Evolutionary conservation across 2,888 invertebrate species (phyloP).

Genomic region (Hirtodrosophila histrioides): DNA sequence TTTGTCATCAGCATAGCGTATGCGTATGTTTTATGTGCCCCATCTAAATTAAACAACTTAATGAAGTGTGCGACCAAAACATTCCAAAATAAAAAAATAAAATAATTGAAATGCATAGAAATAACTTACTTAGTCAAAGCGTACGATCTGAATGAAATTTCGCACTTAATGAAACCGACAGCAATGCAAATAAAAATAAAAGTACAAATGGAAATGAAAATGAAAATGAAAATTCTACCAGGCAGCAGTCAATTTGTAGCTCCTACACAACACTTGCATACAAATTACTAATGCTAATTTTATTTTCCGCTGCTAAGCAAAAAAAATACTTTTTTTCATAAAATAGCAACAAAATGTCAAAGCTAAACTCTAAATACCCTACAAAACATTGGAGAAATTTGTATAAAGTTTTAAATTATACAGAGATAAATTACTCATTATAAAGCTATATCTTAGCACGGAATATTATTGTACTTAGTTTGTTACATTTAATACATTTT

Average conservation of each 20-base stretch:
- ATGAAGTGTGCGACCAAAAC: conserved; percentile 39
- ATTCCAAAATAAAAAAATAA: conserved; percentile 9
- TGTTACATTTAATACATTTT: too few relatives aligned
- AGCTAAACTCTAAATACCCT: conserved; percentile 26
- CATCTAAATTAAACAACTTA: conserved; percentile 49
- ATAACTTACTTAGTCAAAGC: conserved; percentile 53
- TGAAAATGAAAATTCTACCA: conserved; percentile 32
- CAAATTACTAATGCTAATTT: conserved; percentile 76
- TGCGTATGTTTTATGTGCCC: conserved; percentile 30
- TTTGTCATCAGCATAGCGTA: conserved; percentile 48
- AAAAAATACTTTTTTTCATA: conserved; percentile 8
- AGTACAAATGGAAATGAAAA: conserved; percentile 26
- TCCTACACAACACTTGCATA: conserved; percentile 53
- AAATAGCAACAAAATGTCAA: not conserved
- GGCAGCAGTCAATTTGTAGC: conserved; percentile 34
- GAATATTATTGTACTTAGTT: not conserved
- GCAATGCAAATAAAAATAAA: conserved; percentile 27
- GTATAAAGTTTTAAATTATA: too few relatives aligned
- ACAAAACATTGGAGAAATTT: not conserved
- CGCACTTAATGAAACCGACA: conserved; percentile 55
- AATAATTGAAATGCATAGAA: conserved; percentile 70
- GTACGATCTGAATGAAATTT: conserved; percentile 51
- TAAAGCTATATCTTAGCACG: too few relatives aligned
- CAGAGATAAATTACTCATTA: too few relatives aligned
- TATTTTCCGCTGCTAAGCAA: conserved; percentile 45